Percentiles rank a stretch among this genome's conserved stretches.
These are phyloP conservation scores for Lanius collurio DNA, from an alignment of 2,113 vertebrate genomes.

Conservation along the genomic window DNA sequence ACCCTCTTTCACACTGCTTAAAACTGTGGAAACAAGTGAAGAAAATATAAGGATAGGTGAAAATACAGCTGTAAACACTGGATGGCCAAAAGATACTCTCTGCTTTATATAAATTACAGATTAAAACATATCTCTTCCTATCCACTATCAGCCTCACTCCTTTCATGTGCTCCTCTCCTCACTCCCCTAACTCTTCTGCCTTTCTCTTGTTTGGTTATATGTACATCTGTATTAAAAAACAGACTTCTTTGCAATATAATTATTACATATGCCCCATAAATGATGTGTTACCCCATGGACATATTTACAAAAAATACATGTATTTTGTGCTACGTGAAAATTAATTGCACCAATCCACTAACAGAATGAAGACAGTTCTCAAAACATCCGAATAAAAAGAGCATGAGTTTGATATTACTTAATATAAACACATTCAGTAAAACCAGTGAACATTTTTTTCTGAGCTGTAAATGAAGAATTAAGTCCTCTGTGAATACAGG, in stretches of 20 bases:
- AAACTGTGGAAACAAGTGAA: background rate
- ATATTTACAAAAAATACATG: background rate
- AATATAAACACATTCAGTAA: background rate
- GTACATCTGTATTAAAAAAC: background rate
- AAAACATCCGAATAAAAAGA: background rate
- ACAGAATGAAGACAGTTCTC: background rate
- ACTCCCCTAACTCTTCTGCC: background rate
- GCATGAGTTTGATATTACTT: background rate
- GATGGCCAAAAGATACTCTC: background rate
- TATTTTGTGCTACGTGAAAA: background rate
- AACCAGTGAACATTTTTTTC: background rate
- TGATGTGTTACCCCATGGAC: background rate
- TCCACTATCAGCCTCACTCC: background rate
- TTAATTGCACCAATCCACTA: background rate
- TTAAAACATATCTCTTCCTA: background rate
- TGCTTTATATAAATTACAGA: background rate
- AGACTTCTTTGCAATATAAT: background rate
- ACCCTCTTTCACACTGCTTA: background rate
- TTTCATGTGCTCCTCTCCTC: background rate
- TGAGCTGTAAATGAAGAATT: background rate
- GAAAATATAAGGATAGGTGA: background rate
- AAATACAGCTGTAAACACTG: background rate
- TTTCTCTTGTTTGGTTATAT: rapidly evolving
- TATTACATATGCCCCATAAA: background rate
- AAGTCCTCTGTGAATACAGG: background rate